phyloP scores from a whole-genome alignment of 2,888 invertebrate genomes.

The Erpobdella octoculata region DNA sequence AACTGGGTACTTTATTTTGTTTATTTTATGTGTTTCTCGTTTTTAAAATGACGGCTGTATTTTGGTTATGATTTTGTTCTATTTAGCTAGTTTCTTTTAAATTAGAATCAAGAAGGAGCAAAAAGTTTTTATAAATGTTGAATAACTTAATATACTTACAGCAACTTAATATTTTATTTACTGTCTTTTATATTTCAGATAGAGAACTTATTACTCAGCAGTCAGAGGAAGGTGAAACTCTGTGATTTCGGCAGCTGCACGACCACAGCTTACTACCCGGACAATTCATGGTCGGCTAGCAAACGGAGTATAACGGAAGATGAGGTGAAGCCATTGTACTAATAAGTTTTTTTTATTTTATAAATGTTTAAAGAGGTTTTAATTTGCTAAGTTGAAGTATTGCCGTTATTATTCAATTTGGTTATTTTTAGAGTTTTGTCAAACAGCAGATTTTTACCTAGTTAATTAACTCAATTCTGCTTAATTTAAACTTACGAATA shows the following conservation, averaged over 20 bases:
- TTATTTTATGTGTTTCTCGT: not conserved
- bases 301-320: conserved; percentile 85
- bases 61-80: too few species aligned
- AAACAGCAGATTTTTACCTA: too few species aligned
- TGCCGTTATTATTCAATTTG: too few species aligned
- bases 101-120: not conserved
- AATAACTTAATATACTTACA: not conserved
- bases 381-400: too few species aligned
- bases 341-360: not conserved
- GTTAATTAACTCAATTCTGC: too few species aligned
- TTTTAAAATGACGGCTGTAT: too few species aligned
- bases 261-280: conserved; percentile 68
- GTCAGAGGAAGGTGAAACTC: conserved; percentile 76
- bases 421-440: too few species aligned
- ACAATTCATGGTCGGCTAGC: conserved; percentile 82
- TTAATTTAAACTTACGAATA: too few species aligned
- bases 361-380: not conserved
- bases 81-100: too few species aligned
- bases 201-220: conserved; percentile 83
- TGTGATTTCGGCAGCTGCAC: conserved; percentile 97
- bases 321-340: conserved; percentile 60
- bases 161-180: not conserved
- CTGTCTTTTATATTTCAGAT: conserved; percentile 54
- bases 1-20: not conserved
- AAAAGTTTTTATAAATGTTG: not conserved